Conservation (phyloP, 2,113 vertebrate species). For the Phocoena sinus region DNA sequence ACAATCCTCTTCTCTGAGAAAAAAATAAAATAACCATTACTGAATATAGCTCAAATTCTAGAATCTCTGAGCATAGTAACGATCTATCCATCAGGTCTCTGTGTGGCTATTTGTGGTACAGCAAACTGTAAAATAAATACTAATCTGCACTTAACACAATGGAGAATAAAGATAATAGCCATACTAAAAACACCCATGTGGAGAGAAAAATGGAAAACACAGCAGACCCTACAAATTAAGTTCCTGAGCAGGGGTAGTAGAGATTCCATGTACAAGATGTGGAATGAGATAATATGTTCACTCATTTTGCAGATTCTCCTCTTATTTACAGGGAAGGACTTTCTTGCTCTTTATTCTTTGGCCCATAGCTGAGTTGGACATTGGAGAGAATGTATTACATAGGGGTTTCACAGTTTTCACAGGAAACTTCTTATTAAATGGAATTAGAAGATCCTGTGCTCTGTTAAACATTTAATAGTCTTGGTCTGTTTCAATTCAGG, state of each 20-base stretch:
- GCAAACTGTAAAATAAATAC: neutral
- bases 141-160: neutral
- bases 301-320: neutral
- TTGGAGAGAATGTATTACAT: neutral
- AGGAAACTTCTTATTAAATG: neutral
- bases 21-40: neutral
- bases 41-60: neutral
- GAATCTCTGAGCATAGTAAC: neutral
- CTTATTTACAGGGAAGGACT: neutral
- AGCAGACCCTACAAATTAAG: neutral
- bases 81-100: neutral
- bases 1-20: neutral
- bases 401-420: neutral
- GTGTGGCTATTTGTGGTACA: neutral
- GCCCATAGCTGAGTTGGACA: neutral
- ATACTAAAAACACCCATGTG: neutral
- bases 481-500: neutral
- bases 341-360: neutral
- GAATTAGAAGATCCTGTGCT: neutral
- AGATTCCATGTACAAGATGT: neutral
- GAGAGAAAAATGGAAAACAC: neutral
- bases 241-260: neutral
- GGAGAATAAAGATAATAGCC: neutral
- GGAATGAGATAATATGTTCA: neutral
- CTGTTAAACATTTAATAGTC: neutral